phyloP scores from a whole-genome alignment of 2,797 vertebrate species.

The Sparus aurata region DNA sequence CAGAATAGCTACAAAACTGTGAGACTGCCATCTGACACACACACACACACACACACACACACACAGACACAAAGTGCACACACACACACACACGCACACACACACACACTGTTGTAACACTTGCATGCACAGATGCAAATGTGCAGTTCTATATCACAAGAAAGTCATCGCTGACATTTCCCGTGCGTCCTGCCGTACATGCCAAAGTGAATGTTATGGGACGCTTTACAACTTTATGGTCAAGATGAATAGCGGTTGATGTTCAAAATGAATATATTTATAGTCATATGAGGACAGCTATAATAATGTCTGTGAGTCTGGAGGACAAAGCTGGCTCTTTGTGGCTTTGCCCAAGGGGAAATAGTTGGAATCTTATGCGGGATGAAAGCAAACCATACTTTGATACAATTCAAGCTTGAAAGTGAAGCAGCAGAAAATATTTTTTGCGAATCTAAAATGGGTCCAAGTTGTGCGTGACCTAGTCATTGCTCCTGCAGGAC shows the following conservation, averaged over 20 bases:
- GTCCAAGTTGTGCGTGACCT: conserved; percentile 39
- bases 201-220: conserved; percentile 59
- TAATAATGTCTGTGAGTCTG: conserved; percentile 74
- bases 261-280: conserved; percentile 70
- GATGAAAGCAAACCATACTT: conserved; percentile 76
- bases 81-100: no score
- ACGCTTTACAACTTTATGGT: conserved; percentile 53
- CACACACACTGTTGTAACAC: conserved; percentile 9
- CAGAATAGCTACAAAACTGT: conserved; percentile 11
- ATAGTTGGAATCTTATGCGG: conserved; percentile 53
- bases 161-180: conserved; percentile 44
- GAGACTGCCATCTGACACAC: conserved; percentile 1
- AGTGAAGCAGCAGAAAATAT: conserved; percentile 49
- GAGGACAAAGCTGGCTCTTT: conserved; percentile 80
- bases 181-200: conserved; percentile 9
- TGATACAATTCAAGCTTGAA: conserved; percentile 63
- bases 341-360: conserved; percentile 71
- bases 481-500: conserved; percentile 16
- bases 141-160: conserved; percentile 17
- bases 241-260: conserved; percentile 68
- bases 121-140: conserved; percentile 9
- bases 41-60: no score
- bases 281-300: conserved; percentile 77
- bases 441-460: conserved; percentile 56
- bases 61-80: no score